These are phyloP conservation scores for Piezodorus guildinii DNA, from an alignment of 1,140 invertebrate species.

Conservation along the genomic window DNA sequence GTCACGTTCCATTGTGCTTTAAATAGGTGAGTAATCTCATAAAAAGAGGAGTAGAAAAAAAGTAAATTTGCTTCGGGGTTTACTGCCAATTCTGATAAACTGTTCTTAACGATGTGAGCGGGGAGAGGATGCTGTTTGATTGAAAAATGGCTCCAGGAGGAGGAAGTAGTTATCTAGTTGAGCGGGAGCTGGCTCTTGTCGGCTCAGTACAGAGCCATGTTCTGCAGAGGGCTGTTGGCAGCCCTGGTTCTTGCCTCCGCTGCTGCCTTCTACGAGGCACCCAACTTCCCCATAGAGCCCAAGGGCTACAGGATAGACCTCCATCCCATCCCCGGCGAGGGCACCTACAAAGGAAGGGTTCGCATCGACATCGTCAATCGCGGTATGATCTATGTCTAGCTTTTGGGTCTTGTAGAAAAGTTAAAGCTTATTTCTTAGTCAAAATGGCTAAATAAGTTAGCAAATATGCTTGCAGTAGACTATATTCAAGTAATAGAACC, in stretches of 20 bases:
- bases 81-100: neutral
- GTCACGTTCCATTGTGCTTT: neutral
- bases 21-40: neutral
- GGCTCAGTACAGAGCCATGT: neutral
- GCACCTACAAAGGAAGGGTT: conserved; percentile 29
- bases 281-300: conserved; percentile 21
- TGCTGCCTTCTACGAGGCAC: conserved; percentile 8
- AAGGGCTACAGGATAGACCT: conserved; percentile 29
- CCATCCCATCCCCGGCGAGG: conserved; percentile 28
- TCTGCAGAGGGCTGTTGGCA: neutral
- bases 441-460: no score
- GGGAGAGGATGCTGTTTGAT: conserved; percentile 4
- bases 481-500: no score
- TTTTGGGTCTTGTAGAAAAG: no score
- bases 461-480: no score
- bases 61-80: neutral
- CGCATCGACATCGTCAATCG: conserved; percentile 25
- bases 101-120: neutral
- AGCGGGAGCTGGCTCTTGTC: neutral
- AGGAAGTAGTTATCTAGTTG: conserved; percentile 6
- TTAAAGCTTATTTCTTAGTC: no score
- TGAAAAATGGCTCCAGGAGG: neutral
- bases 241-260: neutral
- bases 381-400: conserved; percentile 4
- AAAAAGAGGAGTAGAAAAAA: neutral